These are phyloP conservation scores for Hyphantria cunea DNA, from an alignment of 1,140 invertebrate genomes.

Conservation along the genomic window DNA sequence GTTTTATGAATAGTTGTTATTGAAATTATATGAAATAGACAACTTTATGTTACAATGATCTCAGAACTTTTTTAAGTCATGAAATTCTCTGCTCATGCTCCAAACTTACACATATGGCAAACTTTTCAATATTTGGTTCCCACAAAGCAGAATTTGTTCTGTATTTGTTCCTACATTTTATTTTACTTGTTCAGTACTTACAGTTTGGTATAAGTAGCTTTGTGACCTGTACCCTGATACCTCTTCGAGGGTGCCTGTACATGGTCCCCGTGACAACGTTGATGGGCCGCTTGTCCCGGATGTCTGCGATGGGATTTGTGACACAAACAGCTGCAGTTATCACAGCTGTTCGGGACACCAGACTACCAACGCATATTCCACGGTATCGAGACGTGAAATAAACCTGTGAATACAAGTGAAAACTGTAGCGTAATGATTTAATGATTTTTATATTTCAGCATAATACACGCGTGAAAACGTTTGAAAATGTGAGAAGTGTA, in stretches of 20 bases:
- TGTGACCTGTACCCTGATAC: slow-evolving; percentile 64
- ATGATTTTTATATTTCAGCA: not conserved
- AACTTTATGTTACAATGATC: too few species aligned
- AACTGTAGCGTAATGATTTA: not conserved
- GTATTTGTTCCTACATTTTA: too few species aligned
- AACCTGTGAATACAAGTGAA: slow-evolving; percentile 43
- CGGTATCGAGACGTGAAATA: slow-evolving; percentile 62
- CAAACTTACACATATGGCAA: too few species aligned
- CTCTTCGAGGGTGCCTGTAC: slow-evolving; percentile 63
- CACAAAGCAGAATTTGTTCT: too few species aligned
- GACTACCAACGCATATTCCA: slow-evolving; percentile 60
- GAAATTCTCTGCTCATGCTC: too few species aligned
- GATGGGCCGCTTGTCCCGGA: slow-evolving; percentile 50
- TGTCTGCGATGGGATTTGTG: slow-evolving; percentile 32
- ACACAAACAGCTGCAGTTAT: slow-evolving; percentile 64
- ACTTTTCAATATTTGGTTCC: too few species aligned
- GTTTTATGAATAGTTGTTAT: too few species aligned
- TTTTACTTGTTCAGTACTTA: slow-evolving; percentile 34
- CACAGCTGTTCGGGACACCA: slow-evolving; percentile 53
- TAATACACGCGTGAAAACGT: not conserved
- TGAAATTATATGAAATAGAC: too few species aligned
- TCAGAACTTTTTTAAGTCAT: too few species aligned
- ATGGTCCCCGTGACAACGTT: slow-evolving; percentile 53
- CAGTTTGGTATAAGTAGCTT: slow-evolving; percentile 60
- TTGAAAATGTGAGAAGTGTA: too few species aligned